Evolutionary conservation across 1,140 invertebrate species (phyloP), one percentile per base, ranked within the genome.

Genomic region (Neotoxoptera formosana): DNA sequence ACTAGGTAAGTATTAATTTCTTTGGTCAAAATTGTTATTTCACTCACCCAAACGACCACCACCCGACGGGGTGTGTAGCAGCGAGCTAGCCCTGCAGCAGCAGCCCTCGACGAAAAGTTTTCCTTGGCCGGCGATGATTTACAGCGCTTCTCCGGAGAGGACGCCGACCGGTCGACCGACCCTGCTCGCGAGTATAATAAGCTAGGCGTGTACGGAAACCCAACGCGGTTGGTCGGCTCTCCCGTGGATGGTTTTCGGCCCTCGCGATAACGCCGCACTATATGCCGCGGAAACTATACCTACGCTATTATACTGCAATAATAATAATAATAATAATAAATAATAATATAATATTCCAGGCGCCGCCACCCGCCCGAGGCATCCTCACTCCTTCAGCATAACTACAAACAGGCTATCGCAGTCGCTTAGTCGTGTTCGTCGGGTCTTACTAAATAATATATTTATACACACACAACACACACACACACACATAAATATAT

Each of bases 141-240:
- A 93, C 14, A n/a, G 30, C 41, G 25, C 81, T 86, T 93, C 91
- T 51, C 91, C 48, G 47, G 81, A 84, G 91, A 84, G 36, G 30
- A 48, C 81, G 81, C 56, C 53, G 89, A 30, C 48, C 34, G 34
- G 47, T 41, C 34, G 89, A 34, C 89, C 89, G 89, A 8, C 53
- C 89, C 14, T 7, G 47, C 3, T 17, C 34, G 88, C 34, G 76
- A 48, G 76, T 23, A 21, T 2, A 25, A 83, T 83, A 23, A n/a
- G 88, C 34, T 84, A 93, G 91, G 91, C 91, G 91, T 93, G 91
- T 56, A 86, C 91, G 91, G 91, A 93, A 93, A 84, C 91, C 91
- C 48, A 86, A 93, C 34, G 81, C 91, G 91, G 81, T 93, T 93
- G 91, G 91, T 92, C 91, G 91, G 36, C 36, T 0, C 17, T 90